These are phyloP conservation scores for Dromius quadrimaculatus DNA, from an alignment of 2,888 invertebrate species.

Conservation along the genomic window DNA sequence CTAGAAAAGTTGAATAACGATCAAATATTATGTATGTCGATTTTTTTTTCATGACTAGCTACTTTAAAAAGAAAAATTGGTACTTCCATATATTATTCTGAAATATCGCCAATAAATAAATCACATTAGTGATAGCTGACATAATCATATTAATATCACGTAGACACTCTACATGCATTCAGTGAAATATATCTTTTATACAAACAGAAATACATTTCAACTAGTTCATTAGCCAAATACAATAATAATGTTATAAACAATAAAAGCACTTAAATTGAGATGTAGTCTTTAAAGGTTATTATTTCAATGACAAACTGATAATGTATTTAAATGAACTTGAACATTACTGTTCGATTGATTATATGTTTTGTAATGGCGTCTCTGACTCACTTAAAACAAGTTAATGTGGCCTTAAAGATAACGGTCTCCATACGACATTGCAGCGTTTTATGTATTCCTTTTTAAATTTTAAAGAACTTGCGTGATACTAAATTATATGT, in stretches of 20 bases:
- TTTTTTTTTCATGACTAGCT: no score
- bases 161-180: no score
- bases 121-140: no score
- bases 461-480: conserved; percentile 3
- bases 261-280: conserved; percentile 32
- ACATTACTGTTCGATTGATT: conserved; percentile 26
- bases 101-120: no score
- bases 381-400: conserved; percentile 20
- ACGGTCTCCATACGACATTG: conserved; percentile 5
- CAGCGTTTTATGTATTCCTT: conserved; percentile 8
- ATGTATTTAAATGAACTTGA: conserved; percentile 33
- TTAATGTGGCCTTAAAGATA: conserved; percentile 31
- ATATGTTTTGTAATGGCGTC: conserved; percentile 10
- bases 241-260: conserved; percentile 4
- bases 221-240: no score
- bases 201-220: no score
- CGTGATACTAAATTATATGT: conserved; percentile 1
- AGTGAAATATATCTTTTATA: no score
- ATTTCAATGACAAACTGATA: conserved; percentile 27
- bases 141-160: no score
- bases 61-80: no score
- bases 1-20: no score
- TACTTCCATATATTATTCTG: no score
- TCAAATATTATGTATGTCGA: no score
- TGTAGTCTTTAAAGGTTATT: conserved; percentile 15